Percentiles rank a stretch among this genome's conserved stretches.
These are phyloP conservation scores for Galeruca laticollis DNA, from an alignment of 2,888 invertebrate genomes.

Conservation along the genomic window DNA sequence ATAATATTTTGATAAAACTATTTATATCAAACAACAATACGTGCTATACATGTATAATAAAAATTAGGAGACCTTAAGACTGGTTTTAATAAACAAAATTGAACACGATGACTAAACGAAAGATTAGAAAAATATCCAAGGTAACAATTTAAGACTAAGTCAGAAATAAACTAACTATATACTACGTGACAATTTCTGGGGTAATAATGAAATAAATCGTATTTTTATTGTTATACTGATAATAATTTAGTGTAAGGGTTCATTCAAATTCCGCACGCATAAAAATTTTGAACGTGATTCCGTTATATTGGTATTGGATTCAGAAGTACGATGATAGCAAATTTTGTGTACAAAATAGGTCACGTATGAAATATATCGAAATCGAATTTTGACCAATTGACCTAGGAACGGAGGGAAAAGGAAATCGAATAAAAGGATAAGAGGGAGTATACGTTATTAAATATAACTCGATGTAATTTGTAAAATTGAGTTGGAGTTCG, in stretches of 20 bases:
- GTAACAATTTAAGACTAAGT: too few relatives aligned
- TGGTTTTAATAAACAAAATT: too few relatives aligned
- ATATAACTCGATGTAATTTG: slow-evolving; percentile 1
- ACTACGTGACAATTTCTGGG: too few relatives aligned
- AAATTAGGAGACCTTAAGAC: too few relatives aligned
- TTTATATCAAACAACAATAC: too few relatives aligned
- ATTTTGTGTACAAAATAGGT: slow-evolving; percentile 25
- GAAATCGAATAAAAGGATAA: slow-evolving; percentile 26
- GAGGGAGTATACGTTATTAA: slow-evolving; percentile 1
- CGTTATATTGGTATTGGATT: slow-evolving; percentile 29
- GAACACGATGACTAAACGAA: too few relatives aligned
- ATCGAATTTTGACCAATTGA: slow-evolving; percentile 33
- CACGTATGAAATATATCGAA: slow-evolving; percentile 19
- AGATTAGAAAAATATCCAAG: too few relatives aligned
- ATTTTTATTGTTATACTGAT: slow-evolving; percentile 3
- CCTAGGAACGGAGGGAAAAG: slow-evolving; percentile 13
- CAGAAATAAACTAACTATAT: too few relatives aligned
- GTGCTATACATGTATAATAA: too few relatives aligned
- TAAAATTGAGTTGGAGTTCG: not conserved
- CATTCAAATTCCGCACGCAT: slow-evolving; percentile 20
- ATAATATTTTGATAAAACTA: too few relatives aligned
- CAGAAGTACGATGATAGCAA: slow-evolving; percentile 18
- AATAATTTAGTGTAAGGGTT: too few relatives aligned
- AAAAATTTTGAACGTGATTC: slow-evolving; percentile 20
- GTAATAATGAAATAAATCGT: not conserved